Base-by-base conservation (phyloP, 2,113 vertebrate species). In the Carassius gibelio region DNA sequence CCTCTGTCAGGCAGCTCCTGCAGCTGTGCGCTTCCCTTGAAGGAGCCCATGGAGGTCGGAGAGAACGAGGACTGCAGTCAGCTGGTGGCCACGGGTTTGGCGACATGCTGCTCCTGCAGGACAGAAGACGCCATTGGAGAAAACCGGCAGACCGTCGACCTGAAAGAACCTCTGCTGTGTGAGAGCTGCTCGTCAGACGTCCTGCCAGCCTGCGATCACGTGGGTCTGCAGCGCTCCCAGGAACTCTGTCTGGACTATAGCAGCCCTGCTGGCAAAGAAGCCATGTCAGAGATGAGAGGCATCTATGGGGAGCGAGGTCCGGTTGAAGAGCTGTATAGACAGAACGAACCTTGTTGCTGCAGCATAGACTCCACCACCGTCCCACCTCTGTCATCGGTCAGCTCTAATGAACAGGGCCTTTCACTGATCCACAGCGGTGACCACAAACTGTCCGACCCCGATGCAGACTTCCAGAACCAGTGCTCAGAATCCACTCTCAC, bases 51-150 rank as follows among this genome's bases (percentile, higher is more conserved):
- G 91, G 96, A 97, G 88, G 93, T 97, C 1, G 97, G 96, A 14
- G 97, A 98, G 88, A 97, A 98, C 0, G 97, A 97, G 88, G 97
- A 97, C 80, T 93, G 97, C 80, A 97, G 96, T 91, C 96, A 97
- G 89, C 96, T 95, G 71, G 97, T 98, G 30, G 91, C 90, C 88
- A 91, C 93, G 0, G 96, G 95, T 23, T 91, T 90, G 26, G 80
- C 75, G 0, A 91, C 84, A n/a, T 89, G 85, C 66, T 95, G 93
- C 89, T 93, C 90, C 1, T 95, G 95, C 13, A 89, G 94, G 30
- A 87, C 90, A 13, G 71, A 75, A n/a, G 89, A 83, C 48, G 88
- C 87, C 26, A 72, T n/a, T 34, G 78, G 19, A 11, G 15, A 36
- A 17, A 52, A 55, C 0, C 45, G 78, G 36, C 68, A 78, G 50